A percentile compares a stretch with the other conserved stretches of the same genome.
phyloP scores from a whole-genome alignment of 2,113 vertebrate species.

The Pantherophis guttatus region DNA sequence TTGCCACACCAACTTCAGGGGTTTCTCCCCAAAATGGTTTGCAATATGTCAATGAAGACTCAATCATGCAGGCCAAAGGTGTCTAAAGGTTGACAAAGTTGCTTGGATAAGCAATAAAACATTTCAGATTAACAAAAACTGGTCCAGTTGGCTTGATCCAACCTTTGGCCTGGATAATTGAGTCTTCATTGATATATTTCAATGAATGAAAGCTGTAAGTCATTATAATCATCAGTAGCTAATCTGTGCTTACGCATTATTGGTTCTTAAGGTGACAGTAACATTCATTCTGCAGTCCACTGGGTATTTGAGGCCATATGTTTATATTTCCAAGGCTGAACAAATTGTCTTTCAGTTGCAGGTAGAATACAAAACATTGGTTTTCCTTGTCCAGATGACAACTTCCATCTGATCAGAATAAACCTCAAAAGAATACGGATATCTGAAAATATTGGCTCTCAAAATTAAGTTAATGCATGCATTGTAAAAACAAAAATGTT shows the following conservation, averaged over 20 bases:
- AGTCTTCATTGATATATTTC: not conserved
- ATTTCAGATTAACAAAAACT: no score
- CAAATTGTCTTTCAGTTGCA: not conserved
- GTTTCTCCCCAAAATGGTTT: no score
- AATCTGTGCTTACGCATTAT: not conserved
- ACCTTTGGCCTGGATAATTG: not conserved
- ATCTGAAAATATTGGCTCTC: not conserved
- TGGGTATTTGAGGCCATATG: not conserved
- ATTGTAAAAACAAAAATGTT: not conserved
- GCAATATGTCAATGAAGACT: no score
- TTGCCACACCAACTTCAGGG: no score
- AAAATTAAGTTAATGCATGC: not conserved
- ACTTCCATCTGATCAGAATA: not conserved
- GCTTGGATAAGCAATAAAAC: no score
- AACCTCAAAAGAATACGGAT: not conserved
- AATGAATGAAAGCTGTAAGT: not conserved
- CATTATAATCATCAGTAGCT: not conserved
- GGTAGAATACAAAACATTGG: not conserved
- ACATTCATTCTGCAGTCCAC: not conserved
- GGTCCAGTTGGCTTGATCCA: no score
- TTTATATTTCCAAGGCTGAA: not conserved
- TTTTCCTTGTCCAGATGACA: not conserved
- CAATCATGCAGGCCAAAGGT: no score
- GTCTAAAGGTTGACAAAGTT: no score
- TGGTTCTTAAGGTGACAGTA: not conserved